Conservation (phyloP, 2,888 invertebrate genomes). For the Dolomedes plantarius region DNA sequence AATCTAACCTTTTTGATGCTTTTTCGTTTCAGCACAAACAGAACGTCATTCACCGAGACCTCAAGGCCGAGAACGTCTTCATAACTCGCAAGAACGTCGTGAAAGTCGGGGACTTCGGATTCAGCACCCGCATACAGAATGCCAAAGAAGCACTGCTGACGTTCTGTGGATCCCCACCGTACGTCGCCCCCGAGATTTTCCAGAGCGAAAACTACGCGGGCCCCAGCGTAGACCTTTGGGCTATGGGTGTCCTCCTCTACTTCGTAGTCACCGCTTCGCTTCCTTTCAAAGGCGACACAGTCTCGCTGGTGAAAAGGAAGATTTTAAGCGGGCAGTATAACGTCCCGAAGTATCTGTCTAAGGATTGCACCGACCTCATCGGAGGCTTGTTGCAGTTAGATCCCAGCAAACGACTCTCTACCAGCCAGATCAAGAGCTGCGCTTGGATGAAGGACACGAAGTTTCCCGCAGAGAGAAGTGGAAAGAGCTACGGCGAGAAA, state of each 20-base stretch:
- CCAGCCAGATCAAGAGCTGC: constrained; percentile 43
- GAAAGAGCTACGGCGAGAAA: constrained; percentile 45
- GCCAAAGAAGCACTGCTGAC: constrained; percentile 82
- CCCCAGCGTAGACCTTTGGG: constrained; percentile 84
- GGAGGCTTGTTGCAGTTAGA: constrained; percentile 63
- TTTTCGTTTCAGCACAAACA: constrained; percentile 81
- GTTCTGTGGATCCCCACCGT: constrained; percentile 88
- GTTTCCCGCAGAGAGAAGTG: constrained; percentile 36
- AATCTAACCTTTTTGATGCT: no score
- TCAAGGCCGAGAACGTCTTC: constrained; percentile 88
- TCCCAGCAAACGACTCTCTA: constrained; percentile 40
- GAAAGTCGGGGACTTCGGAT: constrained; percentile 85
- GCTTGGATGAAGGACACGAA: constrained; percentile 51
- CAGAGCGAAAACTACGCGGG: constrained; percentile 81
- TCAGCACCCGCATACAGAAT: constrained; percentile 81
- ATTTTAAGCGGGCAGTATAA: constrained; percentile 82
- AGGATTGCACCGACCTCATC: constrained; percentile 66
- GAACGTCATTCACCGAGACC: constrained; percentile 85
- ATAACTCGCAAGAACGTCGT: constrained; percentile 79
- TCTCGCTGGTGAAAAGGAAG: constrained; percentile 83
- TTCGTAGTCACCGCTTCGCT: constrained; percentile 86
- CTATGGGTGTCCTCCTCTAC: constrained; percentile 84
- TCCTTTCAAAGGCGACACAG: constrained; percentile 86
- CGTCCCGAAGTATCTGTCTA: constrained; percentile 78
- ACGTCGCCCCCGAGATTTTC: constrained; percentile 87